Conservation (phyloP, 2,113 vertebrate genomes). For the Tetrax tetrax region DNA sequence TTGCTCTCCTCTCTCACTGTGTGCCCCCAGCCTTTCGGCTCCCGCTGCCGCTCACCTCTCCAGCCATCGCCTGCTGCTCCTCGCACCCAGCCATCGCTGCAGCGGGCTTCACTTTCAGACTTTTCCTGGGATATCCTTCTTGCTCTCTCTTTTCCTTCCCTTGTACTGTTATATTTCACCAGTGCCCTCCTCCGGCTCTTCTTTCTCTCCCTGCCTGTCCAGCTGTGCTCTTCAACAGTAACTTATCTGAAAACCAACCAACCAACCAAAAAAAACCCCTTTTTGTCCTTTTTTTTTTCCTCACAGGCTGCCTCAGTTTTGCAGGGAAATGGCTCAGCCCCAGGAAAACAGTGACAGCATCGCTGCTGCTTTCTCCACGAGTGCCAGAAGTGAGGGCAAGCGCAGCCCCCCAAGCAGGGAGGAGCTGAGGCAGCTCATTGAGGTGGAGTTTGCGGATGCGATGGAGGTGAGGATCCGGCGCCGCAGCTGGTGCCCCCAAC, state of each 20-base stretch:
- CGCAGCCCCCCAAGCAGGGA: conserved; percentile 31
- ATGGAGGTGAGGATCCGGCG: conserved; percentile 50
- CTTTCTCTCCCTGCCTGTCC: background rate
- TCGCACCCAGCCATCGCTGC: background rate
- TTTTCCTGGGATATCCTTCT: background rate
- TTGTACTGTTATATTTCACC: background rate
- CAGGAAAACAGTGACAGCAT: conserved; percentile 28
- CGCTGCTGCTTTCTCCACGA: background rate
- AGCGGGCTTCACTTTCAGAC: background rate
- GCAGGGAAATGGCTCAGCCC: conserved; percentile 59
- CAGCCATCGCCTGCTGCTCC: background rate
- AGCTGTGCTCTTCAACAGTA: background rate
- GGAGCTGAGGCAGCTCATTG: conserved; percentile 62
- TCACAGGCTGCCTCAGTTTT: background rate
- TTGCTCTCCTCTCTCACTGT: background rate
- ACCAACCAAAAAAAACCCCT: background rate
- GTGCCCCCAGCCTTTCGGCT: background rate
- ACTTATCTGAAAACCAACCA: background rate
- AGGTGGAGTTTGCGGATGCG: conserved; percentile 41
- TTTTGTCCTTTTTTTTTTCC: background rate
- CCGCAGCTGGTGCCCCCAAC: rapidly evolving
- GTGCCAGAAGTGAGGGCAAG: background rate
- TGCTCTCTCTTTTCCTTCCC: background rate
- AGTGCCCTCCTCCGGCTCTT: background rate
- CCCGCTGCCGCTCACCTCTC: background rate